phyloP scores from a whole-genome alignment of 2,797 vertebrate genomes.

The Premnoplex brunnescens region DNA sequence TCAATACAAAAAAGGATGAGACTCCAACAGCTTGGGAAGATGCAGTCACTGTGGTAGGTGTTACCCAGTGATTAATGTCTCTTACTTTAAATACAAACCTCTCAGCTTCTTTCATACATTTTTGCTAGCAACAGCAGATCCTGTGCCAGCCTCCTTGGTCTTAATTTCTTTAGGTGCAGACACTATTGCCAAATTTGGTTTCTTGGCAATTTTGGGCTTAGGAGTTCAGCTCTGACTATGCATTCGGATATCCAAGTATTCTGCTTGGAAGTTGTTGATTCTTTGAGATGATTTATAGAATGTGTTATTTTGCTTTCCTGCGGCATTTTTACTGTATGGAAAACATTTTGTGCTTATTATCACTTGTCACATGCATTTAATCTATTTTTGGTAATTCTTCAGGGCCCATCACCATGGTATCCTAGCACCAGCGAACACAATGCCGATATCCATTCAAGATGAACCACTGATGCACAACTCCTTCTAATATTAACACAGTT shows the following conservation, averaged over 20 bases:
- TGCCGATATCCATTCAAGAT: constrained; percentile 47
- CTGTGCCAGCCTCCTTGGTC: constrained; percentile 12
- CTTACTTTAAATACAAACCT: constrained; percentile 52
- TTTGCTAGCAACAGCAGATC: constrained; percentile 62
- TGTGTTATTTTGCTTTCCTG: constrained; percentile 46
- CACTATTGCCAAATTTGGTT: constrained; percentile 32
- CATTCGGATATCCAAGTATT: not conserved
- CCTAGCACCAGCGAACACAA: constrained; percentile 54
- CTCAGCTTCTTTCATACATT: constrained; percentile 33
- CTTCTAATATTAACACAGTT: constrained; percentile 52
- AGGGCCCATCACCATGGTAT: constrained; percentile 69
- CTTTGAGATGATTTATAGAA: constrained; percentile 33
- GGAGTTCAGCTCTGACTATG: not conserved
- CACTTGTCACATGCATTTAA: constrained; percentile 69
- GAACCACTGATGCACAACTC: constrained; percentile 24
- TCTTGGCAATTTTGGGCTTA: constrained; percentile 36
- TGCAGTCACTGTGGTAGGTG: constrained; percentile 38
- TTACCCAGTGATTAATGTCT: constrained; percentile 65
- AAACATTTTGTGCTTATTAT: constrained; percentile 71
- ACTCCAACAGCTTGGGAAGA: constrained; percentile 45
- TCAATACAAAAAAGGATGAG: constrained; percentile 43
- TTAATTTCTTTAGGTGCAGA: constrained; percentile 52
- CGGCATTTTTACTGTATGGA: constrained; percentile 57
- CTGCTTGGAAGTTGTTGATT: constrained; percentile 28
- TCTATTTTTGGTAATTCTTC: constrained; percentile 70